Evolutionary conservation across 30 jellyfish, hydroid and myxozoan genomes (phyloP), one percentile per base, ranked within the genome.

Genomic region (Morbakka virulenta): DNA sequence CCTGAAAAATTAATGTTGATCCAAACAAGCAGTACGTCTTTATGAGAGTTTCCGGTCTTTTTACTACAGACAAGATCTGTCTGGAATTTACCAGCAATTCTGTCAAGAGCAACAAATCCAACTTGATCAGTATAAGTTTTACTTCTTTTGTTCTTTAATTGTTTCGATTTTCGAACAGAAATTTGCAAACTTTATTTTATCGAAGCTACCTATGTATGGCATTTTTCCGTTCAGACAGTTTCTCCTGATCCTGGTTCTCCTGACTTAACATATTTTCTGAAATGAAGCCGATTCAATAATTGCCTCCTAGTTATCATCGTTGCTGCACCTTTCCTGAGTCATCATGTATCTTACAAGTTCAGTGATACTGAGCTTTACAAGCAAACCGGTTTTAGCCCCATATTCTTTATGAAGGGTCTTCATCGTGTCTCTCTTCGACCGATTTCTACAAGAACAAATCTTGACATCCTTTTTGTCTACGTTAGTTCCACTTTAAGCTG

Each of bases 391-490:
- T n/a, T n/a, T n/a, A n/a, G n/a, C n/a, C n/a, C n/a, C n/a, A n/a
- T n/a, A n/a, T n/a, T n/a, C n/a, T n/a, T n/a, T n/a, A n/a, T n/a
- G n/a, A n/a, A n/a, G n/a, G n/a, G 25, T 53, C 69, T 53, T 53
- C 69, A n/a, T 53, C 69, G 31, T 53, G 21, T 53, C 69, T 53
- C 25, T 53, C 69, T 53, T 53, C 23, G 25, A 53, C 69, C 69
- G 25, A 53, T 53, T 20, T 28, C 21, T 53, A 32, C 69, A 64
- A 64, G 76, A 64, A 25, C 62, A 64, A 64, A 64, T 28, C 76
- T 64, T 64, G 76, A 64, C 62, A 53, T 64, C 77, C 77, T 61
- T 65, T 65, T 61, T 27, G 77, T 65, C 77, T 61, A 65, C 61
- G 63, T 29, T 2, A 52, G 61, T 22, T 65, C 33, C 77, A 25